Percentiles rank a stretch among this genome's conserved stretches.
Conservation (phyloP, 2,113 vertebrate genomes). For the Lophius piscatorius region DNA sequence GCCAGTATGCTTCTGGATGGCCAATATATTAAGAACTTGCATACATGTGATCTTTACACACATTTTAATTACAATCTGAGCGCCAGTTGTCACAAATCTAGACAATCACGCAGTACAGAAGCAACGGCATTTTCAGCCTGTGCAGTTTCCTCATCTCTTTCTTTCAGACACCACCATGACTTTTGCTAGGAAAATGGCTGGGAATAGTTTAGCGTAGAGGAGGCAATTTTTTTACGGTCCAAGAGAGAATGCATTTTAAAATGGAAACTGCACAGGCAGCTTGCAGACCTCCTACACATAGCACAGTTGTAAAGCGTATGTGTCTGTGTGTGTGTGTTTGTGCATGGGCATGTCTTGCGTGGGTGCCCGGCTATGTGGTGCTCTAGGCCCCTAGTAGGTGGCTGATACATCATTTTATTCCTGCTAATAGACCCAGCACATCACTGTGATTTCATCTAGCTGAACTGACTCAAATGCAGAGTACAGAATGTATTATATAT, state of each 20-base stretch:
- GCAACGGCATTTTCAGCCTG: constrained; percentile 36
- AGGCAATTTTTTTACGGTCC: constrained; percentile 55
- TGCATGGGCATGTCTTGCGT: constrained; percentile 45
- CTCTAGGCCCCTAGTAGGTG: constrained; percentile 51
- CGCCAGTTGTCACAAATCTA: constrained; percentile 10
- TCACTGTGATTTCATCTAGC: constrained; percentile 44
- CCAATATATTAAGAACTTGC: not conserved
- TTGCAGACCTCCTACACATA: constrained; percentile 57
- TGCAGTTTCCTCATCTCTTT: constrained; percentile 35
- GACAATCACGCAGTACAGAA: constrained; percentile 22
- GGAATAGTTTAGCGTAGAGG: constrained; percentile 56
- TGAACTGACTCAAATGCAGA: constrained; percentile 9
- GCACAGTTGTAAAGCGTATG: constrained; percentile 41
- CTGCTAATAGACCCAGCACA: constrained; percentile 48
- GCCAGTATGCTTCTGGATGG: not conserved
- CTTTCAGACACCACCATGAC: constrained; percentile 47
- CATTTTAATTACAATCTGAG: constrained; percentile 7
- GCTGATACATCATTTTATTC: constrained; percentile 62
- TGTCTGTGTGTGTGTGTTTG: constrained; percentile 52
- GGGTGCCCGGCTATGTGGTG: constrained; percentile 34
- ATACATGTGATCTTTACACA: not conserved
- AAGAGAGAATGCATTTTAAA: constrained; percentile 60
- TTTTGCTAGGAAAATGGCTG: constrained; percentile 54
- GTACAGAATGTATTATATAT: not conserved
- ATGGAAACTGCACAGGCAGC: constrained; percentile 54